Evolutionary conservation across 2,113 vertebrate species (phyloP).

Genomic region (Corydoras sp.): DNA sequence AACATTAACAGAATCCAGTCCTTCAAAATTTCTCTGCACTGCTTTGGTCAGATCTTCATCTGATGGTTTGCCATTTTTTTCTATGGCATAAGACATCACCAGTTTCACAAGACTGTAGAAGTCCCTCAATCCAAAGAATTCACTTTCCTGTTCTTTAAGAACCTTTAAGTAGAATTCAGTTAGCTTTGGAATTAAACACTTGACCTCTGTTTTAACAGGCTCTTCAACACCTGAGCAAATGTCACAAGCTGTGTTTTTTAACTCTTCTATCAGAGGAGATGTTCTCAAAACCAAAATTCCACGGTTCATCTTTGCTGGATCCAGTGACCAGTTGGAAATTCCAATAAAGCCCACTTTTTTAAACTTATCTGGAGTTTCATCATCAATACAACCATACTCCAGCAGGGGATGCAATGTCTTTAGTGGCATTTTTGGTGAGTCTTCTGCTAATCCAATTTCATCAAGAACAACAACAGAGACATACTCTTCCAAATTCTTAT

Average conservation of each 20-base stretch:
- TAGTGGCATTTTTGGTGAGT: constrained; percentile 93
- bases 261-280: constrained; percentile 75
- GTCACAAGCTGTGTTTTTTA: constrained; percentile 80
- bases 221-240: constrained; percentile 81
- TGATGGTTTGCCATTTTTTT: constrained; percentile 57
- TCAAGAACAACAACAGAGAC: constrained; percentile 93
- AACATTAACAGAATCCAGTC: constrained; percentile 39
- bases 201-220: constrained; percentile 56
- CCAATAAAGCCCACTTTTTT: constrained; percentile 93
- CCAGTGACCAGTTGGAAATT: constrained; percentile 96
- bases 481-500: constrained; percentile 83
- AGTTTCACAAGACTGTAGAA: constrained; percentile 97
- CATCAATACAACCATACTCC: constrained; percentile 93
- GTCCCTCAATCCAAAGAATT: constrained; percentile 92
- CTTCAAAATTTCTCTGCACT: constrained; percentile 83
- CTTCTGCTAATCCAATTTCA: constrained; percentile 93
- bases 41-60: constrained; percentile 64
- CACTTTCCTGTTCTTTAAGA: constrained; percentile 68
- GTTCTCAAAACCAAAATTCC: constrained; percentile 92
- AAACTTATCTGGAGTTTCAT: constrained; percentile 79
- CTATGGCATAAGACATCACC: constrained; percentile 75
- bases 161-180: constrained; percentile 44
- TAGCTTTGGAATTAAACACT: constrained; percentile 39
- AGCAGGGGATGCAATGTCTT: constrained; percentile 91
- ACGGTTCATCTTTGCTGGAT: constrained; percentile 97